These are phyloP conservation scores for Sminthurinus aureus DNA, from an alignment of 2,888 invertebrate species.

Conservation along the genomic window DNA sequence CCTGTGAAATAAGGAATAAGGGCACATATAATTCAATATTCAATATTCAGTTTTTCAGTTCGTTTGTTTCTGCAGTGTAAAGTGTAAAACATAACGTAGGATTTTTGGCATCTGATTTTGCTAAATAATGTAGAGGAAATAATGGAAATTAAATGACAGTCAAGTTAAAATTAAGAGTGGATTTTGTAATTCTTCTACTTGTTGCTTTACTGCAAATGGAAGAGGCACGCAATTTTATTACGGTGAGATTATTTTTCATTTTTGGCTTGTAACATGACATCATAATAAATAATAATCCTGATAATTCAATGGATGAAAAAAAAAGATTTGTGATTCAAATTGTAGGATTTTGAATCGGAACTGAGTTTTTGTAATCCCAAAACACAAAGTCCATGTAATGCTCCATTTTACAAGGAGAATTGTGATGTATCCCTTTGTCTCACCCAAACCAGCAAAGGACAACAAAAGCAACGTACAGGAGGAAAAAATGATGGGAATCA, in stretches of 20 bases:
- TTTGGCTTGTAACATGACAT: not conserved
- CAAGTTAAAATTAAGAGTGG: no score
- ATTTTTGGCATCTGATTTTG: no score
- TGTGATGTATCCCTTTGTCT: not conserved
- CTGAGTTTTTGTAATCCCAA: not conserved
- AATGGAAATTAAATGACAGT: no score
- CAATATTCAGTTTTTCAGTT: no score
- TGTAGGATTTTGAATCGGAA: not conserved
- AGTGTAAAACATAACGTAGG: no score
- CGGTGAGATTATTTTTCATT: not conserved
- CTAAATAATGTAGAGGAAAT: no score
- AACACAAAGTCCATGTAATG: not conserved
- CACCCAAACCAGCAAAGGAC: not conserved
- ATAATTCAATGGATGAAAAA: not conserved
- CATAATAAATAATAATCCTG: not conserved
- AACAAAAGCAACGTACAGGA: not conserved
- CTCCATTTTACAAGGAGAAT: constrained; percentile 1
- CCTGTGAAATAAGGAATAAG: no score
- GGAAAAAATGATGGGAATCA: no score
- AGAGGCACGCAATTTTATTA: not conserved
- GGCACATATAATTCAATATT: no score
- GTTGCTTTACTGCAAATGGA: no score
- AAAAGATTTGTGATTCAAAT: not conserved
- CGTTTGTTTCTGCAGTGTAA: no score
- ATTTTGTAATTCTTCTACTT: no score